Evolutionary conservation across 2,797 vertebrate genomes (phyloP), one percentile per base, ranked within the genome.

Genomic region (Chaunax sp.): DNA sequence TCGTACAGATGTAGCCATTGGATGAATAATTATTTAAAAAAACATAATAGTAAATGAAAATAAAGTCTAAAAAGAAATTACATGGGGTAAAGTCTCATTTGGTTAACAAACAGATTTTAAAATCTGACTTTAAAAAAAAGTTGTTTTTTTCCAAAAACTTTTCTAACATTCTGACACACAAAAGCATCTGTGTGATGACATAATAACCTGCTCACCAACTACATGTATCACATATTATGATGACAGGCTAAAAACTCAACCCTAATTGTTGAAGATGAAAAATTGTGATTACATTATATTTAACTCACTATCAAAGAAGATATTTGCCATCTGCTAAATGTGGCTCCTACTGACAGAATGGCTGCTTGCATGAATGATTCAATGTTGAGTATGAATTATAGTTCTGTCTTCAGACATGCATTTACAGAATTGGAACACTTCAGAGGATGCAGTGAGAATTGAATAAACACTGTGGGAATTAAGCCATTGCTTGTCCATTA

Each of bases 301-400:
- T 25, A 41, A 16, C n/a, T 62, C 41, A 37, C 5, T 12, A 20
- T 20, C 16, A 22, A 40, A 30, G 38, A 22, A 40, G 44, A 43
- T 41, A 30, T 43, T 37, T 61, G 18, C 52, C 40, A 54, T 53
- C 55, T 43, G 26, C 26, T 56, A 38, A 52, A 50, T 41, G 45
- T 45, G 56, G 18, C 15, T 12, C 13, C 14, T 12, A 22, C 38
- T 23, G 45, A 37, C 53, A 41, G 26, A 72, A 16, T 14, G 43
- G 9, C 52, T 62, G 56, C 43, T 19, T 20, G 16, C 20, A 30
- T 18, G 9, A 47, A 54, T 54, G 16, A 54, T 54, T 44, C 18
- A 35, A 64, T 19, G 35, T 50, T 61, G 28, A 75, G 16, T 40
- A 19, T 44, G 22, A 63, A n/a, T 13, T 2, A 25, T 64, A 13